Conservation (phyloP, 2,113 vertebrate genomes). For the Pachyramphus minor region DNA sequence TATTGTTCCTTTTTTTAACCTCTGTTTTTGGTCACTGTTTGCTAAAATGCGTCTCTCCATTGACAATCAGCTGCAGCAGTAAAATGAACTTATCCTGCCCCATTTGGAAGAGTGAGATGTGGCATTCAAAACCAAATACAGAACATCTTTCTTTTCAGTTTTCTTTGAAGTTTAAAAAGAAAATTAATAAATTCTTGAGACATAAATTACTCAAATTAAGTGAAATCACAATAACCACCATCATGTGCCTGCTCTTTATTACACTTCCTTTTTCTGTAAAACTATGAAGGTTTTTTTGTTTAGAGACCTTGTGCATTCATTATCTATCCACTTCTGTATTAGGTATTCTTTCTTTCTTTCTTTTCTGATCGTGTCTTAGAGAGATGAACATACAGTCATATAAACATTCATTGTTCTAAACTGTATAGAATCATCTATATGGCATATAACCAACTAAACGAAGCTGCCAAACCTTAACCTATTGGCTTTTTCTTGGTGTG, state of each 20-base stretch:
- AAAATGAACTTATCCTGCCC: neutral
- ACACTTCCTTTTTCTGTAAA: neutral
- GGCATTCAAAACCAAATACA: neutral
- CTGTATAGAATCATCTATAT: neutral
- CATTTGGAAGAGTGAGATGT: neutral
- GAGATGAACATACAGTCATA: neutral
- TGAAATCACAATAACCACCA: neutral
- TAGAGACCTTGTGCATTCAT: neutral
- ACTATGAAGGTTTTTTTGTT: neutral
- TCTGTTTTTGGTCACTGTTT: neutral
- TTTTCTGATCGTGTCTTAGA: neutral
- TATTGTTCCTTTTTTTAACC: neutral
- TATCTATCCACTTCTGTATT: neutral
- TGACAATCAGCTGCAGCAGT: neutral
- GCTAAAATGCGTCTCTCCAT: neutral
- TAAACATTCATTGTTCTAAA: neutral
- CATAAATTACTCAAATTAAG: neutral
- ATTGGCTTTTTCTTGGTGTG: neutral
- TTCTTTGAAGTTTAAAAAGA: neutral
- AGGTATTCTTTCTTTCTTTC: neutral
- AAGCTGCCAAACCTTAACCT: neutral
- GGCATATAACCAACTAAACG: neutral
- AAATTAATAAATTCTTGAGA: neutral
- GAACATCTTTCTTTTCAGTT: neutral
- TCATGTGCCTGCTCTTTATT: neutral